phyloP scores from a whole-genome alignment of 2,888 invertebrate species.

The Leptinotarsa juncta region DNA sequence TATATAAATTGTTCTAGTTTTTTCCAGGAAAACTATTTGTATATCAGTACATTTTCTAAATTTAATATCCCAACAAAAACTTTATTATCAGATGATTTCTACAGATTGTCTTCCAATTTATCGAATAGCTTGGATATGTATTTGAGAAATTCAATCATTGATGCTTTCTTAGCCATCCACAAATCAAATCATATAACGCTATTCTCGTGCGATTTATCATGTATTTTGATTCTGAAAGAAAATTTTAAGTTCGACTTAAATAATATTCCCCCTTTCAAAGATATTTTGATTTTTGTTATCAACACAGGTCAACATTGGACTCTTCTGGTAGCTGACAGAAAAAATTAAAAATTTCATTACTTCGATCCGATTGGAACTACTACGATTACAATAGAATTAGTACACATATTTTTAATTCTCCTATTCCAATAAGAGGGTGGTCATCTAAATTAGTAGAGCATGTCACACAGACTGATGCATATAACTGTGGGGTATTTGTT shows the following conservation, averaged over 20 bases:
- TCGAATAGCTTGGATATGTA: not conserved
- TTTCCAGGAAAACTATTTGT: not conserved
- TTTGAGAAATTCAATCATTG: not conserved
- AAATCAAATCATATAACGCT: not conserved
- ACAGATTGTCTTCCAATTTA: not conserved
- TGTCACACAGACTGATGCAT: constrained; percentile 6
- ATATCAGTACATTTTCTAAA: not conserved
- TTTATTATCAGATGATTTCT: constrained; percentile 1
- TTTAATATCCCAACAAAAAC: not conserved
- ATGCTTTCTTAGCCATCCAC: not conserved
- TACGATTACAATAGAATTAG: too few species aligned
- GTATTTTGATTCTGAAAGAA: not conserved
- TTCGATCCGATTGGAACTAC: not conserved
- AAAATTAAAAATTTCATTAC: not conserved
- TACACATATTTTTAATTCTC: not conserved
- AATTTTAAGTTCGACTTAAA: not conserved
- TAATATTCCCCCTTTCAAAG: not conserved
- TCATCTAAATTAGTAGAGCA: not conserved
- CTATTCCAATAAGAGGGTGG: not conserved
- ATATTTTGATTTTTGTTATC: not conserved
- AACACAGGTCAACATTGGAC: constrained; percentile 15
- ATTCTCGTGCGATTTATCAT: not conserved
- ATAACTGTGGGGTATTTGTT: constrained; percentile 8
- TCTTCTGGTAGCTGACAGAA: not conserved
- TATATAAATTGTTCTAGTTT: not conserved